Base-by-base conservation (phyloP, 2,888 invertebrate species). In the Choristoneura rosaceana region DNA sequence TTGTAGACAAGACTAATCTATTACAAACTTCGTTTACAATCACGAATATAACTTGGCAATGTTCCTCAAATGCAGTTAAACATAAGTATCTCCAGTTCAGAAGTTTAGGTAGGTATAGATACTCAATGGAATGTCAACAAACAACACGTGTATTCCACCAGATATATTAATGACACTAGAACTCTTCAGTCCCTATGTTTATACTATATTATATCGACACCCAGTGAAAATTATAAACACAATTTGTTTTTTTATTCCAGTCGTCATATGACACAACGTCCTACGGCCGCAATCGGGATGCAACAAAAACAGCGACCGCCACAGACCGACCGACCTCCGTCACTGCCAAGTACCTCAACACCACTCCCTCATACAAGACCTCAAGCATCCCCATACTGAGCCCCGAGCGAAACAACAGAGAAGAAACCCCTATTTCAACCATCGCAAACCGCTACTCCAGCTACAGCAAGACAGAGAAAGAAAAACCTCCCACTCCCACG, bases 361-460 rank as follows among this genome's bases (percentile, higher is more conserved):
- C 88, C 14, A 89, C 92, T 15, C 89, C 92, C 4, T 87, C 92
- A 10, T 92, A 90, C 76, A 94, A 93, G 75, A 88, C 92, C n/a
- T 93, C 93, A n/a, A 93, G 92, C 78, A 94, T 94, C 74, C 93
- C 93, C 9, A 84, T 93, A 38, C 83, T 92, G 43, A 82, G 83
- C 59, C 78, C 89, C 52, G 94, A 94, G 61, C 87, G 90, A 2
- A 62, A 75, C 9, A 74, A 82, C 34, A 87, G 91, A 76, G 94
- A 94, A 75, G 93, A 94, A 78, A 87, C 91, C 3, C 88, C 92
- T 0, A 91, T 92, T 62, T 89, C 91, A 7, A 79, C 92, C 2
- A 93, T 93, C 41, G 89, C 94, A 7, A 94, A 84, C 76, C 85
- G 92, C 81, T 94, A 94, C 75, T 83, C 91, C 4, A 91, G 82